Percentiles rank a stretch among this genome's conserved stretches.
phyloP scores from a whole-genome alignment of 1,140 invertebrate genomes.

The Adelges cooleyi region DNA sequence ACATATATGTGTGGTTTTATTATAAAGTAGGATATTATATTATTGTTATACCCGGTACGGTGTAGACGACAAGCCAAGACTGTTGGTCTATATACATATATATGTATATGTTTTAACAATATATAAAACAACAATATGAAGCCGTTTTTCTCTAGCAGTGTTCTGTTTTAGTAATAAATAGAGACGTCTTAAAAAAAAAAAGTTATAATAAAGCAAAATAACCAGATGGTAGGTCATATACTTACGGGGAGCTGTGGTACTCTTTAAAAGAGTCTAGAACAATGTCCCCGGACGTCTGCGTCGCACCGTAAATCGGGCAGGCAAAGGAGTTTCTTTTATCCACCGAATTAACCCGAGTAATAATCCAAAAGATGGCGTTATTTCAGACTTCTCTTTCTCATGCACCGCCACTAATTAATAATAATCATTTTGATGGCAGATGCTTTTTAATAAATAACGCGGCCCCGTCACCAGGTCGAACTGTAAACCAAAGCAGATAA shows the following conservation, averaged over 20 bases:
- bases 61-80: too few species aligned
- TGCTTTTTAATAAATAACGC: slow-evolving; percentile 14
- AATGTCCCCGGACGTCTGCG: neutral
- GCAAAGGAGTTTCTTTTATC: neutral
- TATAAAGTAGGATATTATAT: too few species aligned
- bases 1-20: too few species aligned
- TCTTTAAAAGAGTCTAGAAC: neutral
- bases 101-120: too few species aligned
- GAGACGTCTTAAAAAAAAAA: too few species aligned
- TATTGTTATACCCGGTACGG: too few species aligned
- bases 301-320: neutral
- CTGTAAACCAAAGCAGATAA: too few species aligned
- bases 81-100: too few species aligned
- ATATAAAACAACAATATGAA: too few species aligned
- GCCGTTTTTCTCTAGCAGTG: too few species aligned
- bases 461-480: neutral
- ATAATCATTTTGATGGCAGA: neutral
- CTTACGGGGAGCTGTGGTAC: slow-evolving; percentile 1
- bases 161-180: too few species aligned
- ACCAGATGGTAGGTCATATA: slow-evolving; percentile 3
- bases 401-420: neutral
- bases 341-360: neutral
- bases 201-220: slow-evolving; percentile 7
- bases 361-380: slow-evolving; percentile 10
- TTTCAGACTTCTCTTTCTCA: neutral